A percentile compares a stretch with the other conserved stretches of the same genome.
Evolutionary conservation across 1,140 invertebrate genomes (phyloP).

Genomic region (Delia radicum): DNA sequence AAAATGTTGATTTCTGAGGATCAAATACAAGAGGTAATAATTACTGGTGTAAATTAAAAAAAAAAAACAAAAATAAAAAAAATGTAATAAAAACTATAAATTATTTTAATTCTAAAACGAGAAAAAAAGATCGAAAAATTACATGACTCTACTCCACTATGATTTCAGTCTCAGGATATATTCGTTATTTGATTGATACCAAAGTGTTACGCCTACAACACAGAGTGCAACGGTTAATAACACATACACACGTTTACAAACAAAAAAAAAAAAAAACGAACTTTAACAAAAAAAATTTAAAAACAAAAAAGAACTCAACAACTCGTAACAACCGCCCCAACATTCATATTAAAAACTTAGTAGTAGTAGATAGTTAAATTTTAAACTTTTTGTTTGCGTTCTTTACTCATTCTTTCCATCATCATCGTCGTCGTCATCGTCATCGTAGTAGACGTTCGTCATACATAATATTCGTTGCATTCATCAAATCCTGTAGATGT

Average conservation of each 20-base stretch:
- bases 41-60: background rate
- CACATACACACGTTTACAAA: background rate
- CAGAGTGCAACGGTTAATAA: constrained; percentile 2
- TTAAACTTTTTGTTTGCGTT: background rate
- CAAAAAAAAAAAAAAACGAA: background rate
- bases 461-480: background rate
- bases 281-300: background rate
- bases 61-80: background rate
- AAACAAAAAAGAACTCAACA: background rate
- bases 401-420: background rate
- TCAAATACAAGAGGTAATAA: constrained; percentile 51
- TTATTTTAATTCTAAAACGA: too few species aligned
- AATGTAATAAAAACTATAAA: background rate
- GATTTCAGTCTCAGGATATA: background rate
- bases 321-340: background rate
- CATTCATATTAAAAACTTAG: too few species aligned
- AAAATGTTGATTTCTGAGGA: constrained; percentile 52
- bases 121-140: too few species aligned
- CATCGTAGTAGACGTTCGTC: background rate
- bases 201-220: constrained; percentile 8
- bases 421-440: too few species aligned
- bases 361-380: too few species aligned
- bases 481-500: background rate
- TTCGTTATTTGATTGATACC: constrained; percentile 18
- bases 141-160: background rate